Conservation (phyloP, 1,140 invertebrate genomes). For the Theocolax elegans region DNA sequence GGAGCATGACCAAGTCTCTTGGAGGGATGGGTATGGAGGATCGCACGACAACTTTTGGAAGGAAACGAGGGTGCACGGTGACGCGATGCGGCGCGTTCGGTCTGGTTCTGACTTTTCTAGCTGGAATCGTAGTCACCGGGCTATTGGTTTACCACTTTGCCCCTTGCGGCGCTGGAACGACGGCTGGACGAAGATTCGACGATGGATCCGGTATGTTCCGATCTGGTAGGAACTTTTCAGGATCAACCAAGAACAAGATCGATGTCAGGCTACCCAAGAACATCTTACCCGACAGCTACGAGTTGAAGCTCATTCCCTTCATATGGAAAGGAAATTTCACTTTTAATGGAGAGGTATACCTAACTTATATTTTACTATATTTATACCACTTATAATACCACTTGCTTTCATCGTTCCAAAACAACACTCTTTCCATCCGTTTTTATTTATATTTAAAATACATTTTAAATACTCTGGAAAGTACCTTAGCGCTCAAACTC, state of each 20-base stretch:
- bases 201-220: neutral
- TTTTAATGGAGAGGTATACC: conserved; percentile 79
- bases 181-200: conserved; percentile 29
- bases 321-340: conserved; percentile 81
- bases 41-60: conserved; percentile 61
- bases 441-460: too few relatives aligned
- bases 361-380: neutral
- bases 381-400: too few relatives aligned
- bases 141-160: conserved; percentile 78
- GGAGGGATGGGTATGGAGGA: conserved; percentile 53
- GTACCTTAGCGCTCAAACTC: too few relatives aligned
- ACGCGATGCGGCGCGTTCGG: conserved; percentile 65
- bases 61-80: conserved; percentile 62
- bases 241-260: conserved; percentile 58
- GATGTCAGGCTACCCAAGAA: conserved; percentile 76
- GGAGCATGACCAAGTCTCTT: conserved; percentile 58
- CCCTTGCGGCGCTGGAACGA: conserved; percentile 67
- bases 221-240: conserved; percentile 46
- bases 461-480: too few relatives aligned
- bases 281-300: conserved; percentile 76
- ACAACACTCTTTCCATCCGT: too few relatives aligned
- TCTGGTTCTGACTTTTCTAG: conserved; percentile 66
- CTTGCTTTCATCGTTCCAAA: too few relatives aligned
- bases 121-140: conserved; percentile 71
- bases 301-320: conserved; percentile 77